Conservation (phyloP, 2,113 vertebrate species). For the Caranx melampygus region DNA sequence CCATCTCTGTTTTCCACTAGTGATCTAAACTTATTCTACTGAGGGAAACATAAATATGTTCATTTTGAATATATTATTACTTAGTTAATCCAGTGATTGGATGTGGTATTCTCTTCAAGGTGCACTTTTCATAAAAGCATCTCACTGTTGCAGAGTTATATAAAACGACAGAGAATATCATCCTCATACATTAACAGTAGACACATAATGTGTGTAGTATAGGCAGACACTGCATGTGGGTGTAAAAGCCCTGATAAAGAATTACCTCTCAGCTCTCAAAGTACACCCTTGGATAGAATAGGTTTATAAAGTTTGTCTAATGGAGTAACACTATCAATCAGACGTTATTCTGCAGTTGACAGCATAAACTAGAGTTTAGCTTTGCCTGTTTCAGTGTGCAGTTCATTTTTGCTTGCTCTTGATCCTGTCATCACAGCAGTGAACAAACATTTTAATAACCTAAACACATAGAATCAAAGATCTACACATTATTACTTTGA, state of each 20-base stretch:
- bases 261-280: not conserved
- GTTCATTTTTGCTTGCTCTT: slow-evolving; percentile 14
- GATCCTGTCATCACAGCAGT: slow-evolving; percentile 1
- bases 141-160: not conserved
- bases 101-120: not conserved
- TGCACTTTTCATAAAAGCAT: not conserved
- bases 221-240: not conserved
- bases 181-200: not conserved
- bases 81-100: not conserved
- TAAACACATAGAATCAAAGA: not conserved
- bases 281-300: not conserved
- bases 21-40: not conserved
- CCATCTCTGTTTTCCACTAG: not conserved
- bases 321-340: not conserved
- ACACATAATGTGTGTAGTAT: not conserved
- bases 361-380: slow-evolving; percentile 8
- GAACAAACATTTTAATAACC: not conserved
- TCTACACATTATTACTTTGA: not conserved
- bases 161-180: not conserved
- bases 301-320: not conserved
- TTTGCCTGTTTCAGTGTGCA: slow-evolving; percentile 1
- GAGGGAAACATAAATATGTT: not conserved
- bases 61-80: not conserved
- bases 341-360: slow-evolving; percentile 11
- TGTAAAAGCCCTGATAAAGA: not conserved